A percentile compares a stretch with the other conserved stretches of the same genome.
phyloP scores from a whole-genome alignment of 2,113 vertebrate genomes.

The Trogon surrucura region DNA sequence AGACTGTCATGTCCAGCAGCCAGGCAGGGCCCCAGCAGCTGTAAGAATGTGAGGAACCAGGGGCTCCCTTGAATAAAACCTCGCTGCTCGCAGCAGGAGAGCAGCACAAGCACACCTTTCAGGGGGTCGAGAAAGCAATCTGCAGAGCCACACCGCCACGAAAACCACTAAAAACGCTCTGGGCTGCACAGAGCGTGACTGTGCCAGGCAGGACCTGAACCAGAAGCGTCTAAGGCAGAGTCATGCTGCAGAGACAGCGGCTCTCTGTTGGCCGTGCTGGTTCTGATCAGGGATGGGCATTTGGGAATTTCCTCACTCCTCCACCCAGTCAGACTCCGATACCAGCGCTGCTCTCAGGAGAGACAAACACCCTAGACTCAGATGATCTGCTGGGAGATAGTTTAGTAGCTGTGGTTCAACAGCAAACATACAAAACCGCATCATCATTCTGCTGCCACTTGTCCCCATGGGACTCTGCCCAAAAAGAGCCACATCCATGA shows the following conservation, averaged over 20 bases:
- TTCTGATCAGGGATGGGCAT: not conserved
- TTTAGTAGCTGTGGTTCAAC: not conserved
- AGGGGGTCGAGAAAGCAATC: rapidly evolving
- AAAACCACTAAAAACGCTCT: not conserved
- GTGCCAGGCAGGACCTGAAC: too few species aligned
- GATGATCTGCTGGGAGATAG: not conserved
- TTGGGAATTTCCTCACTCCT: not conserved
- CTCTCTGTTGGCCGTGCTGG: not conserved
- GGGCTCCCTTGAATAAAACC: not conserved
- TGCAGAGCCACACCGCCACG: rapidly evolving
- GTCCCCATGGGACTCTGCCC: not conserved
- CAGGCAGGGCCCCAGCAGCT: not conserved
- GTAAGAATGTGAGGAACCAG: rapidly evolving
- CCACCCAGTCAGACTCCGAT: not conserved
- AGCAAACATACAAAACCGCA: not conserved
- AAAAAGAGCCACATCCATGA: not conserved
- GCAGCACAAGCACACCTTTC: too few species aligned
- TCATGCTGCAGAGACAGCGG: not conserved
- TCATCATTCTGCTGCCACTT: not conserved
- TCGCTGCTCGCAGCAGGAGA: not conserved
- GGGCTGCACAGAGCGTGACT: not conserved
- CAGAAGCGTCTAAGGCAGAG: not conserved
- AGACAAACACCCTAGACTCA: not conserved
- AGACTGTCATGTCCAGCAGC: constrained; percentile 16
- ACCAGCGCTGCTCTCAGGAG: not conserved